Conservation (phyloP, 2,888 invertebrate species). For the Agrypnus murinus region DNA sequence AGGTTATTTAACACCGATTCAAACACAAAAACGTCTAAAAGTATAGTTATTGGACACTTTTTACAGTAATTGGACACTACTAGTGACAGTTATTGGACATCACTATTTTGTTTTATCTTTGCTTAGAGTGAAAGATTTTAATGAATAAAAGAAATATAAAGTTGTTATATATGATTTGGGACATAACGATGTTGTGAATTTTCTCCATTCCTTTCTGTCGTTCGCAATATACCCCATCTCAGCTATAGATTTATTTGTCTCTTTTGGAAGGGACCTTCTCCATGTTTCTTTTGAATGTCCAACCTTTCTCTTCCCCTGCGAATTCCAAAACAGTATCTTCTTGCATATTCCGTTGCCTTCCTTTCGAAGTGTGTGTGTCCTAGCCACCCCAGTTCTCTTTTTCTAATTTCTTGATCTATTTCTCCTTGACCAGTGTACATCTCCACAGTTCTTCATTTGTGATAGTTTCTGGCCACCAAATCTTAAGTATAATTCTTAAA, state of each 20-base stretch:
- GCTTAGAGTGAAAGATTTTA: too few relatives aligned
- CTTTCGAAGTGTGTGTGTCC: neutral
- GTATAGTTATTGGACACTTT: too few relatives aligned
- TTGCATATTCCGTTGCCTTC: neutral
- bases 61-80: too few relatives aligned
- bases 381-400: neutral
- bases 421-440: neutral
- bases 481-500: neutral
- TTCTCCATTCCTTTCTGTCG: too few relatives aligned
- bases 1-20: too few relatives aligned
- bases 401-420: neutral
- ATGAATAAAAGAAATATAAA: too few relatives aligned
- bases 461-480: constrained; percentile 1
- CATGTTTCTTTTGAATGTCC: constrained; percentile 1
- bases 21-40: too few relatives aligned
- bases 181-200: too few relatives aligned
- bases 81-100: too few relatives aligned
- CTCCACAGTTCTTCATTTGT: constrained; percentile 11
- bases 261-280: neutral
- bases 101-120: too few relatives aligned
- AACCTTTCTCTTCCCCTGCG: neutral
- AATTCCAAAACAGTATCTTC: neutral
- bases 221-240: neutral
- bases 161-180: too few relatives aligned
- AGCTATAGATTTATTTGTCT: neutral